These are phyloP conservation scores for Cyprinodon diabolis DNA, from an alignment of 2,797 vertebrate genomes.

Conservation along the genomic window DNA sequence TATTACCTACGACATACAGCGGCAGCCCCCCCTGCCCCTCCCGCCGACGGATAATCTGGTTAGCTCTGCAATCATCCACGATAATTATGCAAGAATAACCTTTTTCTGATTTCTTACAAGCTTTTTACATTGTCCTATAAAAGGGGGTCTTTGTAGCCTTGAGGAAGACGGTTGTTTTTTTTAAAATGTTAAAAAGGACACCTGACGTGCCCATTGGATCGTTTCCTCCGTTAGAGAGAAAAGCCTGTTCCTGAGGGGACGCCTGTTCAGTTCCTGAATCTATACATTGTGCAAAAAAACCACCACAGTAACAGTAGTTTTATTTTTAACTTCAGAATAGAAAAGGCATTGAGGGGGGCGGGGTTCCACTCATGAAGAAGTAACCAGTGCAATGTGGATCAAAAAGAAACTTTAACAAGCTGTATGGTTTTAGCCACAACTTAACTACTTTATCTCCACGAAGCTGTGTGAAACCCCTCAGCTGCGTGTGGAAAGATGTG, in stretches of 20 bases:
- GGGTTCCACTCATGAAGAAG: constrained; percentile 41
- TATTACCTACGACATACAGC: constrained; percentile 60
- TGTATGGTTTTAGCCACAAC: constrained; percentile 45
- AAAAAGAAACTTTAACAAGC: constrained; percentile 60
- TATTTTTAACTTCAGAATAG: constrained; percentile 7
- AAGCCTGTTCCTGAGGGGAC: constrained; percentile 45
- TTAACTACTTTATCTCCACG: constrained; percentile 40
- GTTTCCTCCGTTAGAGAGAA: constrained; percentile 60
- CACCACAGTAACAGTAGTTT: constrained; percentile 60
- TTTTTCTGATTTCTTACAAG: constrained; percentile 74
- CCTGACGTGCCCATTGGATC: constrained; percentile 65
- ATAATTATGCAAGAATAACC: constrained; percentile 81
- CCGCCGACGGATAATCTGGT: constrained; percentile 52
- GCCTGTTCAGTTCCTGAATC: constrained; percentile 50
- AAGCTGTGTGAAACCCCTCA: constrained; percentile 43
- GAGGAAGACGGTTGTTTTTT: constrained; percentile 63
- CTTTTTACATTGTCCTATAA: constrained; percentile 79
- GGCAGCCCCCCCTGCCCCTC: constrained; percentile 27
- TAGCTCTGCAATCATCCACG: constrained; percentile 64
- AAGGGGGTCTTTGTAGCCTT: constrained; percentile 67
- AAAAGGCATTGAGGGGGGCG: constrained; percentile 14
- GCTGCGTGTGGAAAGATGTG: constrained; percentile 60
- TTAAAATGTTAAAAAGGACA: constrained; percentile 72
- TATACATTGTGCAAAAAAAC: constrained; percentile 52
- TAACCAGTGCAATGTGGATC: constrained; percentile 50